Base-by-base conservation (phyloP, 1,140 invertebrate species). In the Camponotus floridanus region DNA sequence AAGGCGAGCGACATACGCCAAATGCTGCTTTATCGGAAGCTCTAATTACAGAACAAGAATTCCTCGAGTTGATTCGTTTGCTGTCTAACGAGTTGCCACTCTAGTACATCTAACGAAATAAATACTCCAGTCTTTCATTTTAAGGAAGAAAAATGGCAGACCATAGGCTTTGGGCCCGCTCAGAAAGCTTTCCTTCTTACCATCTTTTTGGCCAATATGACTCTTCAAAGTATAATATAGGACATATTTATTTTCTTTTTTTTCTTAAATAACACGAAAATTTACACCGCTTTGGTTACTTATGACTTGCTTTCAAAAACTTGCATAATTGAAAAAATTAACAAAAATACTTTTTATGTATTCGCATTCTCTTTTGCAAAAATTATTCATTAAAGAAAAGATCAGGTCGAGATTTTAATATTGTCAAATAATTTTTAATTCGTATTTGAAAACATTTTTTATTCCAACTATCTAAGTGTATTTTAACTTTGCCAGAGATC, bases 21-120 rank as follows among this genome's bases (percentile, higher is more conserved):
- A 65, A 78, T 42, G 74, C 76, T 76, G 81, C 51, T 78, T 45
- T 55, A 76, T 57, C 74, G 88, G 88, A 90, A 90, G 88, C 88
- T 84, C 85, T 84, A 51, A 83, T 83, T 83, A 80, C 65, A 45
- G 76, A 55, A 88, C 84, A 78, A 89, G 87, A 59, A 65, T 76
- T 65, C 48, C 26, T 59, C 51, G n/a, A 59, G 59, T 86, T 81
- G 67, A 64, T 74, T 70, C 65, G 15, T 13, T 59, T 55, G 33
- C 68, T 76, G 85, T 71, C 79, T 36, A 74, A 21, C 48, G 18
- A 71, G 78, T 73, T 62, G 67, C 59, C 48, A 18, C 48, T 51
- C 26, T 81, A 70, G 21, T 80, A 59, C 45, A 70, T 86, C 67
- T 73, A 85, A 59, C 70, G 70, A 88, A 86, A 89, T 81, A 88